Evolutionary conservation across 2,888 invertebrate genomes (phyloP).

Genomic region (Melieria picta): DNA sequence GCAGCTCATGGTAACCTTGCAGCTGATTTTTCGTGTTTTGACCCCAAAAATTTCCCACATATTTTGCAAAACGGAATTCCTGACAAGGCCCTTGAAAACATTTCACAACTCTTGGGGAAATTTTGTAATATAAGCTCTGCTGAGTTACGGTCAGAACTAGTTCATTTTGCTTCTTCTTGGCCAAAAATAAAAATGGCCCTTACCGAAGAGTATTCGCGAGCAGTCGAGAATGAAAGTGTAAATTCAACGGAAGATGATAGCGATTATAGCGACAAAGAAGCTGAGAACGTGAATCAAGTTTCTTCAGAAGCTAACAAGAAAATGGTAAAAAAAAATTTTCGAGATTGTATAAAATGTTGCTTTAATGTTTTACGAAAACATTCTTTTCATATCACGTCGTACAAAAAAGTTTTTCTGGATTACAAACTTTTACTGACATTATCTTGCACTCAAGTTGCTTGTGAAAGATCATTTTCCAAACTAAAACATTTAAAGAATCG

Average conservation of each 20-base stretch:
- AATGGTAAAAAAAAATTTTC: neutral
- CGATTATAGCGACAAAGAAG: constrained; percentile 1
- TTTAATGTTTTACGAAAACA: neutral
- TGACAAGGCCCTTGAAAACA: no score
- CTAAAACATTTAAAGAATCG: constrained; percentile 4
- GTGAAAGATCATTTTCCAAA: constrained; percentile 2
- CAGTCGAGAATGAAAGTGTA: neutral
- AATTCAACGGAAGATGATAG: neutral
- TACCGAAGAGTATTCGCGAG: constrained; percentile 2
- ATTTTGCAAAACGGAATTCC: no score
- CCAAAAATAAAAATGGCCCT: neutral
- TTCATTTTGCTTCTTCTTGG: constrained; percentile 1
- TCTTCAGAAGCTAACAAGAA: constrained; percentile 1
- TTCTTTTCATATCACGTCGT: neutral
- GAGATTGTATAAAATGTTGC: constrained; percentile 2
- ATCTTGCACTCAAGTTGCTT: neutral
- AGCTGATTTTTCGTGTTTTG: no score
- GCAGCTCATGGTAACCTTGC: no score
- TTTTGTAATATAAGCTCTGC: constrained; percentile 1
- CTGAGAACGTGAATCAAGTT: neutral
- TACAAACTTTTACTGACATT: constrained; percentile 1
- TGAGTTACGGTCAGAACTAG: constrained; percentile 4
- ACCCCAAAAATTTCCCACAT: no score
- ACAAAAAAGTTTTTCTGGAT: neutral
- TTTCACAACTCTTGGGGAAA: neutral